Evolutionary conservation across 2,888 invertebrate species (phyloP), one percentile per base, ranked within the genome.

Genomic region (Podotricha telesiphe): DNA sequence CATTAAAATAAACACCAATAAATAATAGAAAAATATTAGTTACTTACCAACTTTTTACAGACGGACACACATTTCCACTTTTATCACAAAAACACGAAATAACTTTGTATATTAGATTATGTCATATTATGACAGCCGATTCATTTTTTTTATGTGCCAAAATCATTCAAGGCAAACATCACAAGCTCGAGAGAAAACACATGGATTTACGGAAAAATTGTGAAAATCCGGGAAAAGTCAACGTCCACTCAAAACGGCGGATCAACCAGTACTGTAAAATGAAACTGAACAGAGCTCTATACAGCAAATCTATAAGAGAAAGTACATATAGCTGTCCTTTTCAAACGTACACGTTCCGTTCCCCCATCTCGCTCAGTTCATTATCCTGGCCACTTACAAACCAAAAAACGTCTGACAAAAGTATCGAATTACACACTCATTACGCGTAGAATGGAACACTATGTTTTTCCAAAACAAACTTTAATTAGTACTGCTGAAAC

Each of bases 291-390:
- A 70, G 71, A 75, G 74, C 76, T 64, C 73, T 78, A 78, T 77
- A 88, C 86, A 86, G 86, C 85, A 88, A 87, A 91, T 91, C 91
- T 89, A 91, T 90, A 91, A 85, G 85, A 83, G 88, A 87, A 87
- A 86, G 85, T 86, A 86, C 83, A 86, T 73, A 70, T 74, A 28
- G 50, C 77, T 62, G 66, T 89, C 87, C 77, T 76, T 79, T 71
- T 88, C 83, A 67, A 69, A 70, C 79, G 22, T 48, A 56, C 42
- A 69, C 47, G 67, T 79, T 68, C 47, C 61, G 48, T 76, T 59
- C n/a, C 19, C 75, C 65, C 45, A 8, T 86, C 85, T 77, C 80
- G 19, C 69, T 88, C 81, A 72, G 73, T 72, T 74, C 77, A 76
- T 85, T 85, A 85, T 86, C 86, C 86, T 86, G 82, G 78, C 79